Base-by-base conservation (phyloP, 1,140 invertebrate genomes). In the Solen grandis region DNA sequence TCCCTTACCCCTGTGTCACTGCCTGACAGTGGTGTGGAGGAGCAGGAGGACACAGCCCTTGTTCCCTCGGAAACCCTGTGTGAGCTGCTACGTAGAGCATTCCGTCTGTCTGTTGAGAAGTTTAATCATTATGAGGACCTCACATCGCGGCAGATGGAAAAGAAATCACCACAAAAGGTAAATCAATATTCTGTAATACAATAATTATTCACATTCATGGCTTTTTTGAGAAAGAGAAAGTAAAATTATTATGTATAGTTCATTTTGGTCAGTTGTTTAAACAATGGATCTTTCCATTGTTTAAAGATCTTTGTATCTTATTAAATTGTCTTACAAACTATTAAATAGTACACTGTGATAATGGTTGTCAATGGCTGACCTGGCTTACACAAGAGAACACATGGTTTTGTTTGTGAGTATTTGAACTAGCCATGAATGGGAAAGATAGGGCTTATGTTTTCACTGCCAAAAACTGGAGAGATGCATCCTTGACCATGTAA, bases 51-150 rank as follows among this genome's bases (percentile, higher is more conserved):
- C 35, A 57, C 82, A 25, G 79, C 81, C 19, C 36, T 88, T 57
- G 84, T 89, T 36, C 87, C 85, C 14, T 55, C 84, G 13, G 88
- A 89, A 68, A 86, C 84, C 14, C 27, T 89, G 36, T 88, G 86
- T 59, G 82, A 87, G 57, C 79, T 86, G 13, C 76, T 89, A n/a
- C 74, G 77, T 38, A 41, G 83, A 33, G 82, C 83, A 0, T 89
- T 88, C 65, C 25, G 83, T 25, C 75, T 89, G n/a, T 79, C 78
- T 19, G 54, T 63, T 2, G 63, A 76, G 25, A 76, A 78, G 29
- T 85, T 84, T 50, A 70, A 68, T 2, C 79, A 85, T 19, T 88
- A 89, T 57, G 83, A 87, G 36, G 41, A 75, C 33, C 77, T 82
- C 14, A 80, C 87, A 29, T 68, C 75, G 16, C 73, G 75, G 33